Evolutionary conservation across 2,113 vertebrate genomes (phyloP), one percentile per base, ranked within the genome.

Genomic region (Pitta sordida): DNA sequence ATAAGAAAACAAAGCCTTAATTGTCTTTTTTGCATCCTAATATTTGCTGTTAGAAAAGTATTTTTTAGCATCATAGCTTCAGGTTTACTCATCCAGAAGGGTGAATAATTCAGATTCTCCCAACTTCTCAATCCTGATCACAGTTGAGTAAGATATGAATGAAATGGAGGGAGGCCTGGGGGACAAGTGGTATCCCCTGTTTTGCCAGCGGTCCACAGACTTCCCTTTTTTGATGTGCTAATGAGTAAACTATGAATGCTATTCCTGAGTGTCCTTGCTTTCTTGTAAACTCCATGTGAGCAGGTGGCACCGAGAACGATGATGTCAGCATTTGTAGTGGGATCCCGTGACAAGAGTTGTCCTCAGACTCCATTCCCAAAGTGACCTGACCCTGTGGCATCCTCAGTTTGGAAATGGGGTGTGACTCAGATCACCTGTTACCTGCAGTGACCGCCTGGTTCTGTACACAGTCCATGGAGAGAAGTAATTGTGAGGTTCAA

Each of bases 351-450:
- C 84, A 58, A n/a, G 83, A 55, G 11, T 7, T 81, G 46, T 69
- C 59, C 83, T 92, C 44, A 64, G 59, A 53, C 67, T 83, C 65
- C 41, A 9, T 90, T 88, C 85, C 63, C 34, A 6, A 30, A 79
- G 82, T 94, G 94, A 90, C 79, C 85, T 83, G 93, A 93, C 46
- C 70, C 34, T 77, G 37, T 95, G 92, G 75, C 82, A 93, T 55
- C 41, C 30, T 7, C 30, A 64, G 24, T 79, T 83, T 91, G 93
- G 65, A 62, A 80, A 74, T 63, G 53, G 27, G 39, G 49, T 84
- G 64, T 96, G 92, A 93, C 37, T 96, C 96, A 91, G 29, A 4
- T 85, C 85, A 21, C 49, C 36, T 70, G 1, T 76, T 68, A 62
- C 10, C 75, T 55, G 48, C 20, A 17, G 64, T 63, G 56, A 26